These are phyloP conservation scores for Neotoxoptera formosana DNA, from an alignment of 1,140 invertebrate genomes.

Conservation along the genomic window DNA sequence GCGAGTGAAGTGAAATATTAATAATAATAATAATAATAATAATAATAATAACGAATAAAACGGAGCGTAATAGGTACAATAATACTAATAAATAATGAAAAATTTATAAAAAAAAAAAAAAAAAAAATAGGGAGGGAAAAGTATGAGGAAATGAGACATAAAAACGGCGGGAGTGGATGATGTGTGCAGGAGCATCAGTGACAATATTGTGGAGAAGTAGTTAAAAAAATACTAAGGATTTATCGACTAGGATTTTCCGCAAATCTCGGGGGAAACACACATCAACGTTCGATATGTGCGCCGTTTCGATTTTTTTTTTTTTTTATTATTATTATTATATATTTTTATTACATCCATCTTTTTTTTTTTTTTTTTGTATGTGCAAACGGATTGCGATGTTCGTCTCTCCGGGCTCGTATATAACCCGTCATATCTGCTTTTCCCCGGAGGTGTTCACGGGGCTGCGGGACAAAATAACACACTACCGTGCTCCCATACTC, in stretches of 20 bases:
- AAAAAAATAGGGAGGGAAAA: not conserved
- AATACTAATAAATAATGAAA: not conserved
- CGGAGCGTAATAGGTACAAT: not conserved
- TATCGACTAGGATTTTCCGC: conserved; percentile 34
- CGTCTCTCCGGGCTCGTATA: conserved; percentile 48
- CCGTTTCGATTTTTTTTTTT: not conserved
- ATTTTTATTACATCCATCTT: conserved; percentile 34
- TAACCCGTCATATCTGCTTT: conserved; percentile 48
- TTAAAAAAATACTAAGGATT: not conserved
- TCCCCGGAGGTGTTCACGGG: conserved; percentile 33
- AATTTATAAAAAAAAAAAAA: too few species aligned
- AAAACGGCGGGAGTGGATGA: not conserved
- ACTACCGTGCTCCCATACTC: not conserved
- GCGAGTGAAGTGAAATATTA: not conserved
- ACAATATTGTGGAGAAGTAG: conserved; percentile 7
- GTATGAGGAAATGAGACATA: not conserved
- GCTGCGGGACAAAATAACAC: not conserved
- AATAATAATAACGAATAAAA: not conserved
- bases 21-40: not conserved
- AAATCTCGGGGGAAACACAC: conserved; percentile 24
- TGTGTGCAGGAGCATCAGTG: not conserved
- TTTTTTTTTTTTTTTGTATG: conserved; percentile 21
- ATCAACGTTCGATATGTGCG: conserved; percentile 12
- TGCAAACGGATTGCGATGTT: conserved; percentile 9
- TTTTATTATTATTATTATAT: conserved; percentile 35